phyloP scores from a whole-genome alignment of 64 coral and sea anemone genomes.

The Anthopleura sola region DNA sequence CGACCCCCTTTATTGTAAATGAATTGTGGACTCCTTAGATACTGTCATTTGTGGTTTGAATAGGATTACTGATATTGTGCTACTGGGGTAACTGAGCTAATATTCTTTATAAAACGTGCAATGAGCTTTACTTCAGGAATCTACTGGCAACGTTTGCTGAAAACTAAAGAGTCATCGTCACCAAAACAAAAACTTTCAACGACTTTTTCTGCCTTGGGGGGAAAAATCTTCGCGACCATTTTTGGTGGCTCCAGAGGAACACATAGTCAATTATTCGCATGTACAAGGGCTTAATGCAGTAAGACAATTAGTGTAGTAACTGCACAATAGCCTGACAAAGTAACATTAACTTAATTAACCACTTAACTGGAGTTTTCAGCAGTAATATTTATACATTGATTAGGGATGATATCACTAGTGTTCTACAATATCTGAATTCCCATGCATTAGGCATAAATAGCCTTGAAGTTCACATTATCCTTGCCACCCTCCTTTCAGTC shows the following conservation, averaged over 20 bases:
- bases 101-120: neutral
- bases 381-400: constrained; percentile 1
- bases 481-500: neutral
- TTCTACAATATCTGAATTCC: neutral
- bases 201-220: neutral
- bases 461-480: neutral
- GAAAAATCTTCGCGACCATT: neutral
- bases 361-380: neutral
- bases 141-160: neutral
- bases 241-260: neutral
- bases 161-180: no score
- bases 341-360: neutral
- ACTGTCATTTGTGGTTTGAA: neutral
- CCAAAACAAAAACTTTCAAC: neutral
- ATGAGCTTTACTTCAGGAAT: neutral
- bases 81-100: neutral
- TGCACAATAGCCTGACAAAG: neutral
- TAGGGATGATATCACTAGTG: neutral
- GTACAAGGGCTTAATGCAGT: neutral
- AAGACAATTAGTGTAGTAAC: neutral
- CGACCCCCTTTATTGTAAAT: neutral
- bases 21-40: neutral
- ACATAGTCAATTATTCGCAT: neutral
- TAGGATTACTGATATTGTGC: neutral
- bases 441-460: neutral